Evolutionary conservation across 2,113 vertebrate genomes (phyloP).

Genomic region (Glareola pratincola): DNA sequence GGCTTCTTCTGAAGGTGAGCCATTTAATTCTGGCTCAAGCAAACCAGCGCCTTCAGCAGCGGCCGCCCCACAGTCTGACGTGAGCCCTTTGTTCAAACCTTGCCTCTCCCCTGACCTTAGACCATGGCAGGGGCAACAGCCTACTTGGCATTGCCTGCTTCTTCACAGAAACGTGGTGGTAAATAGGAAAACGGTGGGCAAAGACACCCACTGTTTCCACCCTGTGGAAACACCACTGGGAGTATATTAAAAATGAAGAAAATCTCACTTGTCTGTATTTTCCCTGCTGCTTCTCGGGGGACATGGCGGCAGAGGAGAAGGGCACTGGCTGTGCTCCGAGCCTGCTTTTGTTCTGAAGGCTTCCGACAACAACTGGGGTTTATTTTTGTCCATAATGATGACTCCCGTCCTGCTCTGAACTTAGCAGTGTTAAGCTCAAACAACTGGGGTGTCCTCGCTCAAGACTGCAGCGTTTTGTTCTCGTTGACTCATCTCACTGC

Average conservation of each 20-base stretch:
- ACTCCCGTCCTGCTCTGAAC: background rate
- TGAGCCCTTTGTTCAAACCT: background rate
- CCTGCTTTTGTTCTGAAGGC: background rate
- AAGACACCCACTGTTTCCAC: background rate
- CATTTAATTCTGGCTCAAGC: background rate
- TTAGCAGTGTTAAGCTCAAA: background rate
- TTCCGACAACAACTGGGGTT: constrained; percentile 4
- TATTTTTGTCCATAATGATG: constrained; percentile 12
- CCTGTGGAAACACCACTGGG: background rate
- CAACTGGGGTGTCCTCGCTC: background rate
- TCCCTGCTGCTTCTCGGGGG: background rate
- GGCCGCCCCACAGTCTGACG: background rate
- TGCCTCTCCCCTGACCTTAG: background rate
- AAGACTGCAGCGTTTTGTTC: background rate
- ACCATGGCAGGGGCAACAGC: background rate
- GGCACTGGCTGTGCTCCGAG: background rate
- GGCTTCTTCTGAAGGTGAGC: background rate
- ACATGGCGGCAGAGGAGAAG: background rate
- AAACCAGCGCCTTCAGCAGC: background rate
- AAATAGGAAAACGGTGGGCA: background rate
- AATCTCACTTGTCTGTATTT: background rate
- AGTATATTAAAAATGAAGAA: background rate
- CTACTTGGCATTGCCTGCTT: background rate
- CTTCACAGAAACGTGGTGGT: background rate
- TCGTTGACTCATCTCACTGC: background rate